Percentiles rank a stretch among this genome's conserved stretches.
Evolutionary conservation across 2,888 invertebrate species (phyloP).

Genomic region (Chirona hameri): DNA sequence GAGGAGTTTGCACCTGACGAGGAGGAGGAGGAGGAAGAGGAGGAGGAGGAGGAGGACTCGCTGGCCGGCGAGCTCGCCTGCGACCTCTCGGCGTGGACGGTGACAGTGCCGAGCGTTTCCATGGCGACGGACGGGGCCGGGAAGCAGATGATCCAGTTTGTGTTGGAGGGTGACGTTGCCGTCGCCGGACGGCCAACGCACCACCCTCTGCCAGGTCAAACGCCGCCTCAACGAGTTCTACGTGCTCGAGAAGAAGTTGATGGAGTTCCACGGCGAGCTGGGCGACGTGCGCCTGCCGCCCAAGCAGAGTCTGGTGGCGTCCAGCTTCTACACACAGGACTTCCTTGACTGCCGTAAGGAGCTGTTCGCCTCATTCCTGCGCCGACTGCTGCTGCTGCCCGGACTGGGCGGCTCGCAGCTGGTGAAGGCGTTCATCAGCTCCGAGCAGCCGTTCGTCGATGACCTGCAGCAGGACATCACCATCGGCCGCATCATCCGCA

Average conservation of each 20-base stretch:
- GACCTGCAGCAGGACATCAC: constrained; percentile 41
- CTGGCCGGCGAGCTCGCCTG: constrained; percentile 43
- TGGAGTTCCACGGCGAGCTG: constrained; percentile 78
- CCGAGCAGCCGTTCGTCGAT: constrained; percentile 59
- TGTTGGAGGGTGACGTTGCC: constrained; percentile 47
- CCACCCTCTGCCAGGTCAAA: constrained; percentile 57
- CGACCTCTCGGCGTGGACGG: constrained; percentile 64
- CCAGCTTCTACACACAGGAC: constrained; percentile 32
- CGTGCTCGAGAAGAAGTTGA: constrained; percentile 70
- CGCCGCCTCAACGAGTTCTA: constrained; percentile 81
- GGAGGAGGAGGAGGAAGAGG: no score
- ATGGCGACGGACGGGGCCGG: constrained; percentile 48
- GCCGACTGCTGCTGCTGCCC: constrained; percentile 67
- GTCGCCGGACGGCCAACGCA: constrained; percentile 43
- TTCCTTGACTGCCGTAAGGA: constrained; percentile 27
- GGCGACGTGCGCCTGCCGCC: constrained; percentile 59
- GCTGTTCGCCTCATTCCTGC: constrained; percentile 70
- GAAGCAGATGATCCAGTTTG: constrained; percentile 49
- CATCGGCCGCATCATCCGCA: constrained; percentile 54
- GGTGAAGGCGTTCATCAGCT: constrained; percentile 72
- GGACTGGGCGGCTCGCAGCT: constrained; percentile 74
- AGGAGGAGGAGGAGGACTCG: constrained; percentile 6
- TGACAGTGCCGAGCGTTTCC: constrained; percentile 58
- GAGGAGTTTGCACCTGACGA: constrained; percentile 13
- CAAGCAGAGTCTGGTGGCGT: constrained; percentile 49